A percentile compares a stretch with the other conserved stretches of the same genome.
Evolutionary conservation across 1,140 invertebrate species (phyloP).

Genomic region (Chrysomallon squamiferum): DNA sequence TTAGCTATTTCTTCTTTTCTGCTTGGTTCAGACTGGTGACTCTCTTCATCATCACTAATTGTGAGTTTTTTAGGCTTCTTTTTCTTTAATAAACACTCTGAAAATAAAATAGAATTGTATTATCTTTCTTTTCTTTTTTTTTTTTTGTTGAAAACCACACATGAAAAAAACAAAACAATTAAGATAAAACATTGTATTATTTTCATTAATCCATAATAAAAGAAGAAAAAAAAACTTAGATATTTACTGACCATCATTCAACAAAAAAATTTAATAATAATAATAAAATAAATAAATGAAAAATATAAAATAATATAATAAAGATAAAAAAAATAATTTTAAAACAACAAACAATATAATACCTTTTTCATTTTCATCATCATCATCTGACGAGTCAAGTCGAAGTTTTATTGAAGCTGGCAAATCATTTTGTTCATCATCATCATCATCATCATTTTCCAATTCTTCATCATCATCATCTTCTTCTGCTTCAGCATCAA

Average conservation of each 20-base stretch:
- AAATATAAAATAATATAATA: no score
- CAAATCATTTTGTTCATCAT: conserved; percentile 24
- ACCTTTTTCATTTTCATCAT: conserved; percentile 23
- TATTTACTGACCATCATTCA: no score
- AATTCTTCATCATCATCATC: conserved; percentile 25
- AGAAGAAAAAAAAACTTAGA: no score
- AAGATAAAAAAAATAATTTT: no score
- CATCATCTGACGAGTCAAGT: conserved; percentile 8
- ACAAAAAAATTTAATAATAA: no score
- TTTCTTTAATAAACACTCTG: not conserved
- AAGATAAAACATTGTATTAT: no score
- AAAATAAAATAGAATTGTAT: not conserved
- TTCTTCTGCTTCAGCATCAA: conserved; percentile 38
- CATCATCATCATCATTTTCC: conserved; percentile 10
- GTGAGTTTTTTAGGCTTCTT: conserved; percentile 6
- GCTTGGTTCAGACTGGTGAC: conserved; percentile 8
- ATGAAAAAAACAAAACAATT: no score
- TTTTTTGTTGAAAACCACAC: no score
- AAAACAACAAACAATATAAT: no score
- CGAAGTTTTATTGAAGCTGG: not conserved
- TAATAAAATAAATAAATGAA: no score
- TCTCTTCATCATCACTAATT: conserved; percentile 15
- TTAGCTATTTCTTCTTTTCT: not conserved
- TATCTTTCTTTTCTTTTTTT: no score
- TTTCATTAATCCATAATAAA: no score